phyloP scores from a whole-genome alignment of 1,140 invertebrate genomes.

The Cydia splendana region DNA sequence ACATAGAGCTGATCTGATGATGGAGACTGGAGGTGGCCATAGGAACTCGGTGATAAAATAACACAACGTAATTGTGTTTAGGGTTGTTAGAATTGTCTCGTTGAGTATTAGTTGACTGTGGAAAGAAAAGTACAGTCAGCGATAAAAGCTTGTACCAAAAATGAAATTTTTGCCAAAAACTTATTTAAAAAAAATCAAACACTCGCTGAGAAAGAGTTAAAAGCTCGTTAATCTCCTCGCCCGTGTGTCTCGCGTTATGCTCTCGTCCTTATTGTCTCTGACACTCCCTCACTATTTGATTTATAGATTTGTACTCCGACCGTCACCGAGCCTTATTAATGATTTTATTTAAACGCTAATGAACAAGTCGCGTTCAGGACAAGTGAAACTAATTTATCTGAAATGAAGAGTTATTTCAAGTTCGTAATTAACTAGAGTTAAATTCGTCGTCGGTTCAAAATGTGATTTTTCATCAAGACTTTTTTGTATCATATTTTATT shows the following conservation, averaged over 20 bases:
- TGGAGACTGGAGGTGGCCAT: too few species aligned
- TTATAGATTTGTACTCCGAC: slow-evolving; percentile 76
- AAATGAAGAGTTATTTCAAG: slow-evolving; percentile 65
- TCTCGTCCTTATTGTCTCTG: slow-evolving; percentile 72
- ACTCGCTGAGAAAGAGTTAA: not conserved
- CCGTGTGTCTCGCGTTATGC: slow-evolving; percentile 51
- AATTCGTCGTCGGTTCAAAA: slow-evolving; percentile 26
- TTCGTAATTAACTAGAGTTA: slow-evolving; percentile 51
- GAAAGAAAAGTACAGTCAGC: too few species aligned
- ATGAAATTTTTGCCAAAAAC: too few species aligned
- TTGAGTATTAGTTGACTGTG: too few species aligned
- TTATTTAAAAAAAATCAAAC: too few species aligned
- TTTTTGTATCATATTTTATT: slow-evolving; percentile 5
- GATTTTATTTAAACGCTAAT: slow-evolving; percentile 79
- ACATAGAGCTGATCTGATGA: too few species aligned
- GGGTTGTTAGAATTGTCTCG: too few species aligned
- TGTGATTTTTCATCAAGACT: slow-evolving; percentile 20
- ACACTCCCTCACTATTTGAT: slow-evolving; percentile 78
- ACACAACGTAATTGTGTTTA: too few species aligned
- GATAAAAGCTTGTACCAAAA: too few species aligned
- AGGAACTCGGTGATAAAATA: too few species aligned
- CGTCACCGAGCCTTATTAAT: slow-evolving; percentile 76
- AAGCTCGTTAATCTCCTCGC: slow-evolving; percentile 33
- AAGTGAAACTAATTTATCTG: slow-evolving; percentile 78
- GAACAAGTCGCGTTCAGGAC: slow-evolving; percentile 74